Conservation (phyloP, 2,888 invertebrate species). For the Acanthopleura granulata region DNA sequence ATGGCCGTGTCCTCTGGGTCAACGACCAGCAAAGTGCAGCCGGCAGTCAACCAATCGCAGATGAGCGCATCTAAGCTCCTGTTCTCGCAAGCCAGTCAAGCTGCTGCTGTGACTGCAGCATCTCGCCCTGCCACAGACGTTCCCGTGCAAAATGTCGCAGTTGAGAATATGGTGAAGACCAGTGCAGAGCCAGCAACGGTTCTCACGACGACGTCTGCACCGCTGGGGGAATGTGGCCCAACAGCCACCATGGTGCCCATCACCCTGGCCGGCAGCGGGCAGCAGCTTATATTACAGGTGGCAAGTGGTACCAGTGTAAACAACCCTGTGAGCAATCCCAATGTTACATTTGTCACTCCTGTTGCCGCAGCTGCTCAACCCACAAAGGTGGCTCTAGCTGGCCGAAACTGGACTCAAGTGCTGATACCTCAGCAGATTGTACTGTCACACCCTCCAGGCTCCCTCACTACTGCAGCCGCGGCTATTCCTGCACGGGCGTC, state of each 20-base stretch:
- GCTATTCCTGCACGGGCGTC: constrained; percentile 50
- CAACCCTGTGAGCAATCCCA: background rate
- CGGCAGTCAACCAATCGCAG: background rate
- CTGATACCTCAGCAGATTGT: background rate
- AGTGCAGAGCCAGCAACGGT: background rate
- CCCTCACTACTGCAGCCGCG: constrained; percentile 23
- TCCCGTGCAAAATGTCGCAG: too few relatives aligned
- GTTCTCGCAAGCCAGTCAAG: constrained; percentile 32
- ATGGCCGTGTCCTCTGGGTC: background rate
- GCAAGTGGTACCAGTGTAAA: background rate
- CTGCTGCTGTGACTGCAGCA: constrained; percentile 9
- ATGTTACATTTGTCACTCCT: constrained; percentile 5
- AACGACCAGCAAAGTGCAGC: background rate
- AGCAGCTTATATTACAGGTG: background rate
- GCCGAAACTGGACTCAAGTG: background rate
- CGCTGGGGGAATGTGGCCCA: background rate
- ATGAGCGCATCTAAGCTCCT: constrained; percentile 43
- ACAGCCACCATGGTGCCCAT: background rate
- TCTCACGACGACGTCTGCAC: background rate
- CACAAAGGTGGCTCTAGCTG: background rate
- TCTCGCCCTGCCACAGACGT: background rate
- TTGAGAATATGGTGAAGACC: background rate
- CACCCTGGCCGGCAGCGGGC: background rate
- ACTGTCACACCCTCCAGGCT: background rate
- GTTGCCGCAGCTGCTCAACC: background rate